These are phyloP conservation scores for Philotrypesis tridentata DNA, from an alignment of 1,140 invertebrate species.

Conservation along the genomic window DNA sequence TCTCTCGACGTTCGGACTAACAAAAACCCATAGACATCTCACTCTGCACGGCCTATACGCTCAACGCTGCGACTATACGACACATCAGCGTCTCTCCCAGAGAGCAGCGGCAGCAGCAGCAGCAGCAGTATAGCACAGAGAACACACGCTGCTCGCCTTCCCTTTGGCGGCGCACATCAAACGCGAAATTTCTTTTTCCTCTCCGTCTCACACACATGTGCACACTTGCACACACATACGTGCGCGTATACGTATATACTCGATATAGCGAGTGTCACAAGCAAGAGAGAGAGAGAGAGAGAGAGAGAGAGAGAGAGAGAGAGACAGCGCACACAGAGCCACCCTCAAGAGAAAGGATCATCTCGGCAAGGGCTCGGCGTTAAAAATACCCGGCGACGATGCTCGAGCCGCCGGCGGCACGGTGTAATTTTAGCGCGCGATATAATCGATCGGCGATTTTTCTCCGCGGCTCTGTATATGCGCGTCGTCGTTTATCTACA, in stretches of 20 bases:
- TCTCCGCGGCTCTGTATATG: slow-evolving; percentile 6
- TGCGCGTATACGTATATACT: not conserved
- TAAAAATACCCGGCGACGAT: slow-evolving; percentile 36
- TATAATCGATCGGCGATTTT: slow-evolving; percentile 47
- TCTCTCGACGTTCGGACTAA: slow-evolving; percentile 14
- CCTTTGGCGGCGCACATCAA: slow-evolving; percentile 71
- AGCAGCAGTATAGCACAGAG: too few relatives aligned
- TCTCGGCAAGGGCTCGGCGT: slow-evolving; percentile 32
- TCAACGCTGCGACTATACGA: not conserved
- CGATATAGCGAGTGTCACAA: slow-evolving; percentile 59
- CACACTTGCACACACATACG: slow-evolving; percentile 54
- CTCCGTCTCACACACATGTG: slow-evolving; percentile 59
- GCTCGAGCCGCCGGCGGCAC: slow-evolving; percentile 6
- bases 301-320: too few relatives aligned
- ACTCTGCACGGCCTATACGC: not conserved
- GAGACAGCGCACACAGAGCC: slow-evolving; percentile 5
- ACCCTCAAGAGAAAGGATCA: slow-evolving; percentile 43
- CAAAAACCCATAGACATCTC: not conserved
- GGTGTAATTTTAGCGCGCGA: slow-evolving; percentile 49
- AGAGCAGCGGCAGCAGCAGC: slow-evolving; percentile 21
- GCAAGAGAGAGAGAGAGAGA: slow-evolving; percentile 47
- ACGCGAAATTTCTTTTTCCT: slow-evolving; percentile 68
- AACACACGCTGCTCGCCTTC: slow-evolving; percentile 43
- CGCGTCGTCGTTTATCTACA: too few relatives aligned
- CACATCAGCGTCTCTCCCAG: not conserved